These are phyloP conservation scores for Drosophila demipolita DNA, from an alignment of 2,888 invertebrate genomes.

Conservation along the genomic window DNA sequence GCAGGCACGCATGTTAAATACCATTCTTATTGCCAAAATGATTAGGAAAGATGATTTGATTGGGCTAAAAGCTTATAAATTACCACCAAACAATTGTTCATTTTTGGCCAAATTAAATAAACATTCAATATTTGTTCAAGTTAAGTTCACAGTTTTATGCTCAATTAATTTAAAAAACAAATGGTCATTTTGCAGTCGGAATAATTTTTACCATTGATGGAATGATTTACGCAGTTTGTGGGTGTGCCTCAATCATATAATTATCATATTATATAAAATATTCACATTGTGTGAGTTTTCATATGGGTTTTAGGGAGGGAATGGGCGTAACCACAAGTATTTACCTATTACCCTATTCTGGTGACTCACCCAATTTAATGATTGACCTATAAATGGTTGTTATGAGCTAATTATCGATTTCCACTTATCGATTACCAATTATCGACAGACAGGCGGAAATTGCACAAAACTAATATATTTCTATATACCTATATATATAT, in stretches of 20 bases:
- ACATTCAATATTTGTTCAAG: not conserved
- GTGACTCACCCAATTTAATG: not conserved
- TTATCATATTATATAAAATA: not conserved
- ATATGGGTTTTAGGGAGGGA: not conserved
- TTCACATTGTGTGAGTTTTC: not conserved
- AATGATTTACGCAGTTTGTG: not conserved
- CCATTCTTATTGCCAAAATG: slow-evolving; percentile 37
- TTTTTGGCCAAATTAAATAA: not conserved
- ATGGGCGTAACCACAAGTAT: not conserved
- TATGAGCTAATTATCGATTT: not conserved
- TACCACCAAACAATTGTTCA: not conserved
- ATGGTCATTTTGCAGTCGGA: not conserved
- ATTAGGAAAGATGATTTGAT: slow-evolving; percentile 43
- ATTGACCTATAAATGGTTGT: not conserved
- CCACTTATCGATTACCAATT: not conserved
- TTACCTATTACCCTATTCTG: not conserved
- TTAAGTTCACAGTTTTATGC: not conserved
- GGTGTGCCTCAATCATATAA: not conserved
- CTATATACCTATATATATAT: not conserved
- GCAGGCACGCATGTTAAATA: slow-evolving; percentile 35
- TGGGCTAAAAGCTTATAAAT: slow-evolving; percentile 46
- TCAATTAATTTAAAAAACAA: not conserved
- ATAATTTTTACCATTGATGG: not conserved
- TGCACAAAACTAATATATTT: not conserved
- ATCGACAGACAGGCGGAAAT: not conserved